Evolutionary conservation across 2,797 vertebrate species (phyloP).

Genomic region (Acanthornis magna): DNA sequence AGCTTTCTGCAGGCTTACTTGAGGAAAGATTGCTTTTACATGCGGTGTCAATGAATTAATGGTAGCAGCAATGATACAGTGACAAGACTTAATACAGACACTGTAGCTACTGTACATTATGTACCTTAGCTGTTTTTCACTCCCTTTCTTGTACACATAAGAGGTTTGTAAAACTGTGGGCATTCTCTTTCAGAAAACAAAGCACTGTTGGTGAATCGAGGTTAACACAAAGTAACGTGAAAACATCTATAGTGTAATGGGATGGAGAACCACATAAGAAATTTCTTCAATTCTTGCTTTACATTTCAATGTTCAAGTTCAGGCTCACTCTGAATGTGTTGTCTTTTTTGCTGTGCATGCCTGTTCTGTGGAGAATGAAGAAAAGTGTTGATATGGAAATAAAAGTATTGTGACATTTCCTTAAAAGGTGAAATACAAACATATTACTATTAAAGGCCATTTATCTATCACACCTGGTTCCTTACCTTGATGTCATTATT

Average conservation of each 20-base stretch:
- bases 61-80: not conserved
- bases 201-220: not conserved
- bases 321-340: not conserved
- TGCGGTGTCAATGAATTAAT: slow-evolving; percentile 11
- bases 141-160: slow-evolving; percentile 1
- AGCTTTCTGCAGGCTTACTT: not conserved
- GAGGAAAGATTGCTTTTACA: not conserved
- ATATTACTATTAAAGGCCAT: not conserved
- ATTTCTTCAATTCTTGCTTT: not conserved
- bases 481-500: not conserved
- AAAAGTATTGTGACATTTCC: not conserved
- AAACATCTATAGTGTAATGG: not conserved
- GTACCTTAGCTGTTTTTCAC: not conserved
- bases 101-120: not conserved
- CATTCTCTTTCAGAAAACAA: not conserved
- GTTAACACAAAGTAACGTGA: slow-evolving; percentile 19
- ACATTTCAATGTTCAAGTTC: not conserved
- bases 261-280: not conserved
- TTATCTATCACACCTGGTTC: not conserved
- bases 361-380: not conserved
- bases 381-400: not conserved
- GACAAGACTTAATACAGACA: not conserved
- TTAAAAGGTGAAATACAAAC: not conserved
- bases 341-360: not conserved
- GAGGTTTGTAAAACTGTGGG: not conserved